phyloP scores from a whole-genome alignment of 2,888 invertebrate genomes.

The Pocota personata region DNA sequence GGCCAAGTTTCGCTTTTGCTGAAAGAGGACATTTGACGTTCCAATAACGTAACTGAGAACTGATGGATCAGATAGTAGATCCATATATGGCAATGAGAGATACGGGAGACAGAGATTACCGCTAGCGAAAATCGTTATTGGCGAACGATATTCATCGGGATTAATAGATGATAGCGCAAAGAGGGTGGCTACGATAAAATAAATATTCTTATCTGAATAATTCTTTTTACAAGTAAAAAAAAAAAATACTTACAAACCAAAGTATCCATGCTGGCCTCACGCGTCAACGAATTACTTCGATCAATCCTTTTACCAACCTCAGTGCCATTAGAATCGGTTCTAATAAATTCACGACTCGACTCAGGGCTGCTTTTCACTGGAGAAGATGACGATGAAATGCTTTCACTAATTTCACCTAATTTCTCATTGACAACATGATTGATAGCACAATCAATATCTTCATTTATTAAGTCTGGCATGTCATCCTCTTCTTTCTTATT shows the following conservation, averaged over 20 bases:
- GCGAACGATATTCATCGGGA: slow-evolving; percentile 90
- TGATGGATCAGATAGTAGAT: slow-evolving; percentile 93
- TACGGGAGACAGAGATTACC: slow-evolving; percentile 98
- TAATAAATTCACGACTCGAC: slow-evolving; percentile 79
- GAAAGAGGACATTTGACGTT: slow-evolving; percentile 99
- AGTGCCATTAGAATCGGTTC: slow-evolving; percentile 78
- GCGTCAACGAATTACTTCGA: slow-evolving; percentile 84
- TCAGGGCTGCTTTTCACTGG: slow-evolving; percentile 72
- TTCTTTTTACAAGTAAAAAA: no score
- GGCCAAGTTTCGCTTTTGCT: slow-evolving; percentile 95
- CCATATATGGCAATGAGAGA: slow-evolving; percentile 96
- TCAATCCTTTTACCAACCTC: slow-evolving; percentile 77
- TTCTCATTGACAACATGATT: slow-evolving; percentile 61
- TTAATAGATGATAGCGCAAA: slow-evolving; percentile 79
- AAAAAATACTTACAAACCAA: slow-evolving; percentile 83
- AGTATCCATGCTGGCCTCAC: slow-evolving; percentile 88
- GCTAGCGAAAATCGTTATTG: slow-evolving; percentile 93
- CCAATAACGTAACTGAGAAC: slow-evolving; percentile 95
- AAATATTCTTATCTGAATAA: slow-evolving; percentile 73
- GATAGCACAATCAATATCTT: slow-evolving; percentile 53
- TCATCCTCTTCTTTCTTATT: neutral
- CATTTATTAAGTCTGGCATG: slow-evolving; percentile 29
- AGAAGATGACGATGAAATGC: slow-evolving; percentile 59
- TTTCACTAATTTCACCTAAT: slow-evolving; percentile 48
- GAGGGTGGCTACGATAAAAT: slow-evolving; percentile 77